Conservation (phyloP, 2,113 vertebrate species). For the Mastomys coucha region DNA sequence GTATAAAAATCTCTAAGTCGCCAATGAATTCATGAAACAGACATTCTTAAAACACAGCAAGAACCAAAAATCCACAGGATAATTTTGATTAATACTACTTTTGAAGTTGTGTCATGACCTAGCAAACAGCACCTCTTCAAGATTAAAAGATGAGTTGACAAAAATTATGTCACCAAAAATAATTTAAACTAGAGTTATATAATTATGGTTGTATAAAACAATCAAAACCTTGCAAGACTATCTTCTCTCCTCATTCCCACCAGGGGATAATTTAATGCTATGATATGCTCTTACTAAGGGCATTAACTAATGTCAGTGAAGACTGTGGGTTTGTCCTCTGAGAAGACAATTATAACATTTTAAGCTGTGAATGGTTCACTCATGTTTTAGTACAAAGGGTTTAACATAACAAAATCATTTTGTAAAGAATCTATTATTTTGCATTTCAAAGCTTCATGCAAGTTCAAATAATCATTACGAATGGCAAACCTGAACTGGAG, state of each 20-base stretch:
- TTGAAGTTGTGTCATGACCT: constrained; percentile 38
- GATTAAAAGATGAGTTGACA: constrained; percentile 53
- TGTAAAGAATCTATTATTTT: constrained; percentile 51
- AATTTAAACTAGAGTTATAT: constrained; percentile 57
- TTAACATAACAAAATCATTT: constrained; percentile 67
- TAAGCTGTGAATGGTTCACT: constrained; percentile 63
- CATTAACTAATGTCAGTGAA: constrained; percentile 75
- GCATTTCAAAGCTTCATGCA: constrained; percentile 14
- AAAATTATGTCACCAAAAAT: constrained; percentile 61
- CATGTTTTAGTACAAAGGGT: constrained; percentile 71
- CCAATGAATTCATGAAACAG: background rate
- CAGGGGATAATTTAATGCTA: constrained; percentile 75
- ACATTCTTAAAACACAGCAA: constrained; percentile 4
- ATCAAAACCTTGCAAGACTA: constrained; percentile 63
- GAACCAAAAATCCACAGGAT: background rate
- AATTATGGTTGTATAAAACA: constrained; percentile 74
- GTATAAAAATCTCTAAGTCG: constrained; percentile 27
- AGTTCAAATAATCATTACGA: background rate
- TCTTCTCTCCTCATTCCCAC: constrained; percentile 74
- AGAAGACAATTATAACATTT: constrained; percentile 60
- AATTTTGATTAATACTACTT: constrained; percentile 44
- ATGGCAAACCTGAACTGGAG: background rate
- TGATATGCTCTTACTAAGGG: constrained; percentile 72
- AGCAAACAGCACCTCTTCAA: constrained; percentile 60
- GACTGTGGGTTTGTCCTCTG: constrained; percentile 52